These are phyloP conservation scores for Drosophila hydei DNA, from an alignment of 1,140 invertebrate genomes.

Conservation along the genomic window DNA sequence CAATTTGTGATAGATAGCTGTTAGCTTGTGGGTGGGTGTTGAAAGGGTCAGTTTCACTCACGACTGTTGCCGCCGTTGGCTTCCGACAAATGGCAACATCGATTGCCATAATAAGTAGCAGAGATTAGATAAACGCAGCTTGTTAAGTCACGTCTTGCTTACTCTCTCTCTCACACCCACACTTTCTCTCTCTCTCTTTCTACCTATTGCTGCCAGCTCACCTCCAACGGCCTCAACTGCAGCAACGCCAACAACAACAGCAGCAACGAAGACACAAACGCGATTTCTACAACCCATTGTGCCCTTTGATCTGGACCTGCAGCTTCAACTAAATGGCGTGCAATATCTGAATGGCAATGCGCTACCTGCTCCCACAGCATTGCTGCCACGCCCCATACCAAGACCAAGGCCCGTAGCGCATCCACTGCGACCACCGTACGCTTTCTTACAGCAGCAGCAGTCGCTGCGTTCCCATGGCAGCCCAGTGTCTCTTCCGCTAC, in stretches of 20 bases:
- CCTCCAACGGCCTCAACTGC: slow-evolving; percentile 45
- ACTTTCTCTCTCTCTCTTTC: neutral
- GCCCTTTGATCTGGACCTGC: slow-evolving; percentile 66
- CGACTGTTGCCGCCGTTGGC: slow-evolving; percentile 58
- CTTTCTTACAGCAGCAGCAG: slow-evolving; percentile 10
- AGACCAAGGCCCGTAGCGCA: slow-evolving; percentile 31
- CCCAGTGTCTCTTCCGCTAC: neutral
- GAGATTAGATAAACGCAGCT: slow-evolving; percentile 52
- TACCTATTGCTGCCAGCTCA: slow-evolving; percentile 20
- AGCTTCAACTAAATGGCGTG: slow-evolving; percentile 46
- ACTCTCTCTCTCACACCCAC: neutral
- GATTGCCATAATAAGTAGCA: slow-evolving; percentile 50
- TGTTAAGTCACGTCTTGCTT: slow-evolving; percentile 24
- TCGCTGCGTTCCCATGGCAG: neutral
- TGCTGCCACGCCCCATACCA: slow-evolving; percentile 31
- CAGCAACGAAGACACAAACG: slow-evolving; percentile 25
- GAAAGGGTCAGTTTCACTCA: slow-evolving; percentile 64
- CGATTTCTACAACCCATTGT: slow-evolving; percentile 62
- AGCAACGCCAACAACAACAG: slow-evolving; percentile 22
- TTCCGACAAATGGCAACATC: slow-evolving; percentile 69
- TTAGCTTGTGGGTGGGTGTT: slow-evolving; percentile 43
- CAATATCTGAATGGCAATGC: slow-evolving; percentile 56
- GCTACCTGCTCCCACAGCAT: slow-evolving; percentile 17
- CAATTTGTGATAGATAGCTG: slow-evolving; percentile 25
- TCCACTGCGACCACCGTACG: slow-evolving; percentile 35